phyloP scores from a whole-genome alignment of 2,113 vertebrate species.

The Oriolus oriolus region DNA sequence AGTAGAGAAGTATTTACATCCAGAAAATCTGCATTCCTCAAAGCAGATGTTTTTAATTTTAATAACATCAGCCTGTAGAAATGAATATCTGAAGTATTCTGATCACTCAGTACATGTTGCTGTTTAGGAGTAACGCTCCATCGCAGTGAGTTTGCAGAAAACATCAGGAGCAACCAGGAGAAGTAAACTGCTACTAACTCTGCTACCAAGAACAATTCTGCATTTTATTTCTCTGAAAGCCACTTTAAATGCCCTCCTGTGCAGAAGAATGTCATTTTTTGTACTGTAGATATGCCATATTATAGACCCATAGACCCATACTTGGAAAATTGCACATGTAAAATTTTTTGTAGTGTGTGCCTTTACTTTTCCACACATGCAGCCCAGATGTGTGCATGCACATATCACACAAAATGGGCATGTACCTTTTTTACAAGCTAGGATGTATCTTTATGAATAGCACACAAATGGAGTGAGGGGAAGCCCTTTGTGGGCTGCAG shows the following conservation, averaged over 20 bases:
- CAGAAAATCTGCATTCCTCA: constrained; percentile 57
- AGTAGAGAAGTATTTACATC: constrained; percentile 57
- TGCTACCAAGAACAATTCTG: not conserved
- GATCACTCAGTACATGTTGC: constrained; percentile 1
- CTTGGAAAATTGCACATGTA: constrained; percentile 14
- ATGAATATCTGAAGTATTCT: constrained; percentile 64
- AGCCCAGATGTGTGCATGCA: constrained; percentile 45
- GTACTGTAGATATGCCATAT: not conserved
- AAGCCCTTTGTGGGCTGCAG: not conserved
- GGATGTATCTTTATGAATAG: not conserved
- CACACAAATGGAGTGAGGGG: not conserved
- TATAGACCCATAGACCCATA: not conserved
- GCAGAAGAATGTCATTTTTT: constrained; percentile 19
- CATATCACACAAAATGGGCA: not conserved
- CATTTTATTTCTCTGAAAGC: not conserved
- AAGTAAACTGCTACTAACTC: constrained; percentile 21
- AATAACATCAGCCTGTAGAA: constrained; percentile 60
- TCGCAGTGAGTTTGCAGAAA: constrained; percentile 19
- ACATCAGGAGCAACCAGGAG: constrained; percentile 19
- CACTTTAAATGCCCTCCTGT: constrained; percentile 1
- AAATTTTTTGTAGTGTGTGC: not conserved
- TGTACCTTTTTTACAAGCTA: constrained; percentile 6
- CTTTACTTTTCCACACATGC: constrained; percentile 43
- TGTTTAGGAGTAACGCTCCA: constrained; percentile 9
- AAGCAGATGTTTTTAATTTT: constrained; percentile 71